A percentile compares a stretch with the other conserved stretches of the same genome.
These are phyloP conservation scores for Tipula lateralis DNA, from an alignment of 2,888 invertebrate species.

Conservation along the genomic window DNA sequence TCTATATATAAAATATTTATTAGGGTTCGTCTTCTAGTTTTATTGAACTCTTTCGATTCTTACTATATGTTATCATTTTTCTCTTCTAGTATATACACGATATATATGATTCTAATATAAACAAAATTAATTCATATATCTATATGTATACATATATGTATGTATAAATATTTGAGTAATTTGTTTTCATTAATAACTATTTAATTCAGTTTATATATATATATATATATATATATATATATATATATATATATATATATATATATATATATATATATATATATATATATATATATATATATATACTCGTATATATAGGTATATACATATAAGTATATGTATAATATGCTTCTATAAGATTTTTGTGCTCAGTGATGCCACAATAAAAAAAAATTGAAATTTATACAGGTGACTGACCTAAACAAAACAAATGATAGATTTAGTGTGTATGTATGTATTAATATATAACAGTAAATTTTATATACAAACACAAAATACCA, in stretches of 20 bases:
- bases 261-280: not conserved
- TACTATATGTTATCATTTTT: not conserved
- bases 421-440: not conserved
- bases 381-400: not conserved
- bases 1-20: not conserved
- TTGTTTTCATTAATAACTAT: not conserved
- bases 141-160: not conserved
- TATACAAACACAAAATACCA: not conserved
- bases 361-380: not conserved
- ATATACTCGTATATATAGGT: not conserved
- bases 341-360: not conserved
- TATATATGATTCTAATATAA: not conserved
- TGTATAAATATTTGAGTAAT: not conserved
- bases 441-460: not conserved
- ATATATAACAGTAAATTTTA: conserved; percentile 6
- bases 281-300: not conserved
- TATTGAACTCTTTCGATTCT: conserved; percentile 19
- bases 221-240: not conserved
- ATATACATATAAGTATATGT: not conserved
- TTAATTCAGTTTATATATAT: not conserved
- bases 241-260: not conserved
- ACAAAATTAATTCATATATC: not conserved
- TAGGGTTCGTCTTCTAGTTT: conserved; percentile 13
- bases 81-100: not conserved
- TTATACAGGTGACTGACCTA: conserved; percentile 5